Conservation (phyloP, 1,140 invertebrate species). For the Tyrophagus putrescentiae region DNA sequence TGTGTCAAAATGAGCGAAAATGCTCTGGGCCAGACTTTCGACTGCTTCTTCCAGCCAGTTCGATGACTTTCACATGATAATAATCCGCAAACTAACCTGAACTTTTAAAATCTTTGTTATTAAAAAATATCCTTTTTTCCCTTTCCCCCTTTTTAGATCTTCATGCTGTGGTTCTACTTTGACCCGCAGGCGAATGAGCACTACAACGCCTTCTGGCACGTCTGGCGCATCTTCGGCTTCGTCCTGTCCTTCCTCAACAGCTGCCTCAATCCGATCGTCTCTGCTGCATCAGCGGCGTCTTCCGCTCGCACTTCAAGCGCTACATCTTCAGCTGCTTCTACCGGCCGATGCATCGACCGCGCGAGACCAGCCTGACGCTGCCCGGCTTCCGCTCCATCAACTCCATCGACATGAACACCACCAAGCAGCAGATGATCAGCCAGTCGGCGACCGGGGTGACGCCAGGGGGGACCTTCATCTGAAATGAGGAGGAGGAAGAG, state of each 20-base stretch:
- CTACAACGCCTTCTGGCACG: conserved; percentile 73
- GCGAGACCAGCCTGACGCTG: neutral
- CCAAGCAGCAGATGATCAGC: no score
- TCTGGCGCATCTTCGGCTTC: conserved; percentile 65
- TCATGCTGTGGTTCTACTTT: conserved; percentile 76
- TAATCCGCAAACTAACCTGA: no score
- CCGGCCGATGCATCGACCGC: neutral
- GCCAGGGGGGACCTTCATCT: no score
- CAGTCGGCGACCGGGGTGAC: no score
- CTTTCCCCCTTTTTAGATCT: conserved; percentile 43
- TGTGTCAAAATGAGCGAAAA: no score
- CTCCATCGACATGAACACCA: conserved; percentile 10
- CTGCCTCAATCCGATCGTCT: conserved; percentile 80
- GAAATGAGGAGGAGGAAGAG: no score
- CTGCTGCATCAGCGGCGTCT: conserved; percentile 77
- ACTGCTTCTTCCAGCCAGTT: no score
- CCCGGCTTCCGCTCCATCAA: conserved; percentile 11
- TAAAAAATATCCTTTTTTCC: neutral
- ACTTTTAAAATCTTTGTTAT: neutral
- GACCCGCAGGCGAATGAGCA: conserved; percentile 50
- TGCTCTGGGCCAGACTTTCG: no score
- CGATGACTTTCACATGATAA: no score
- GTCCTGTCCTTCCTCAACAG: conserved; percentile 70
- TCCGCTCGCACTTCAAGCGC: conserved; percentile 75
- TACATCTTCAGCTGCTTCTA: conserved; percentile 59